These are phyloP conservation scores for Drosophila parthenogenetica DNA, from an alignment of 2,888 invertebrate species.

Conservation along the genomic window DNA sequence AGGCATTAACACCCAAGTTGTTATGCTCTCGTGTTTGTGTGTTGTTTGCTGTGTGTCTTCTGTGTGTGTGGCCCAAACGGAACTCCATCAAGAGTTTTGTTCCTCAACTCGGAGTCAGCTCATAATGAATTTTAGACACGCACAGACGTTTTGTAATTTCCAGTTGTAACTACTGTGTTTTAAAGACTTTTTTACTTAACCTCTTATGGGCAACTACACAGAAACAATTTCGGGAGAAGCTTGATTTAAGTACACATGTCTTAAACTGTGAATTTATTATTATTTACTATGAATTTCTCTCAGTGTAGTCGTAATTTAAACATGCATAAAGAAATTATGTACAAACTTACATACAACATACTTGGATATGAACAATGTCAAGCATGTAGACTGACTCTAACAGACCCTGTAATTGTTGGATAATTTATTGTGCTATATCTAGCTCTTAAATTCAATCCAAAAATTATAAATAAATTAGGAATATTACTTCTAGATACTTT, in stretches of 20 bases:
- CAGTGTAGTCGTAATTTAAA: constrained; percentile 10
- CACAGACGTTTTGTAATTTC: constrained; percentile 83
- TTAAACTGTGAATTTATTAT: no score
- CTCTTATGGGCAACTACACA: constrained; percentile 50
- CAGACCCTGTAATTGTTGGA: no score
- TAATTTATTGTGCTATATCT: no score
- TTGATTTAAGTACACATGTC: no score
- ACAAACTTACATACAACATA: neutral
- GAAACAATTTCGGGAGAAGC: no score
- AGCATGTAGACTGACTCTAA: constrained; percentile 26
- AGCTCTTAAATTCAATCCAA: no score
- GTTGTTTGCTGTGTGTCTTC: constrained; percentile 20
- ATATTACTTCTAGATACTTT: neutral
- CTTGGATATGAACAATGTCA: constrained; percentile 53
- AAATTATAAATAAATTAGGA: no score
- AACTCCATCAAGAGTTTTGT: constrained; percentile 43
- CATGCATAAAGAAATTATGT: constrained; percentile 4
- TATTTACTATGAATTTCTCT: no score
- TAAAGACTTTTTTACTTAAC: constrained; percentile 51
- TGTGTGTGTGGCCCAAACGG: constrained; percentile 52
- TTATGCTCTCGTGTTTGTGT: neutral
- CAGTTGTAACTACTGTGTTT: constrained; percentile 74
- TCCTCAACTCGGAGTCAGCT: constrained; percentile 25
- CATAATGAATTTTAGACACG: constrained; percentile 83
- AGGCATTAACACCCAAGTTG: constrained; percentile 66